Evolutionary conservation across 2,113 vertebrate genomes (phyloP).

Genomic region (Sapajus apella): DNA sequence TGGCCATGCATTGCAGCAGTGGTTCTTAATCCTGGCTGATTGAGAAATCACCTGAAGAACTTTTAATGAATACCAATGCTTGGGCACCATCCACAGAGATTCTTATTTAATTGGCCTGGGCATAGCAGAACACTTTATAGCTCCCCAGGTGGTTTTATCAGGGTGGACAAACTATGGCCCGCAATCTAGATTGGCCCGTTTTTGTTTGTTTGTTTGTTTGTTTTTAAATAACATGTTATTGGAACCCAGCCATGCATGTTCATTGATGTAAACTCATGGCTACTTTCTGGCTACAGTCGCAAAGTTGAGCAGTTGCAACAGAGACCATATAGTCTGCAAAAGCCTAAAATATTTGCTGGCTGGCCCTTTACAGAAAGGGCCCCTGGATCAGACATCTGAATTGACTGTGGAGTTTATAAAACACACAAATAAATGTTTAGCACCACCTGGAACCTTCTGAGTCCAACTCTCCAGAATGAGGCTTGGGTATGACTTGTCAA

Average conservation of each 20-base stretch:
- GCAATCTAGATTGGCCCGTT: no score
- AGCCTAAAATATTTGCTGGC: neutral
- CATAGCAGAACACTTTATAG: neutral
- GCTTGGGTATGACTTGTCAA: neutral
- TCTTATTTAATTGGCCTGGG: neutral
- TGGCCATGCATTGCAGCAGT: accelerated
- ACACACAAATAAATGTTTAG: neutral
- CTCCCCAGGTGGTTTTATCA: neutral
- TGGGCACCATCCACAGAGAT: neutral
- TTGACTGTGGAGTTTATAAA: neutral
- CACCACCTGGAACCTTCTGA: neutral
- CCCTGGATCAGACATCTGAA: neutral
- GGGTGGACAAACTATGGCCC: neutral
- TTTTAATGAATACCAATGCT: neutral
- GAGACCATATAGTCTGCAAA: neutral
- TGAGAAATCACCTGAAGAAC: neutral
- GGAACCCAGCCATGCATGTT: neutral
- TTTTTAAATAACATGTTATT: neutral
- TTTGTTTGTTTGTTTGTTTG: neutral
- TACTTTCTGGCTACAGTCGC: neutral
- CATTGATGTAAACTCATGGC: neutral
- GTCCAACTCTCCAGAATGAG: neutral
- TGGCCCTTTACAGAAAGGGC: neutral
- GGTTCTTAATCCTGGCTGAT: neutral
- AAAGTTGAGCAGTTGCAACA: neutral